Percentiles rank a stretch among this genome's conserved stretches.
phyloP scores from a whole-genome alignment of 2,888 invertebrate species.

The Neelides folsomi region DNA sequence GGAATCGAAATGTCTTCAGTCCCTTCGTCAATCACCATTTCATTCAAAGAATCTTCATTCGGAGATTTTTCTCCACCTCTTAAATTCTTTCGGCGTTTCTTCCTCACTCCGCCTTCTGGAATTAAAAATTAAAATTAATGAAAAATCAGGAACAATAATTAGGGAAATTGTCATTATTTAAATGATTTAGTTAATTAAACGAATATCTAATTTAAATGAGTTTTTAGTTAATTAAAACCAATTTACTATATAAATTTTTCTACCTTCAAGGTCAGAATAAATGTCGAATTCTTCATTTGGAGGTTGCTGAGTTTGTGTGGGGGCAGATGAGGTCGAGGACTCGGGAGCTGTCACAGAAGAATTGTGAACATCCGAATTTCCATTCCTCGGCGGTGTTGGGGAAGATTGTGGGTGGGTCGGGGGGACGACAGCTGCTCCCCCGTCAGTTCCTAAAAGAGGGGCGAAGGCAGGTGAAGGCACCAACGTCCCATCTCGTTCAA shows the following conservation, averaged over 20 bases:
- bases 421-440: constrained; percentile 1
- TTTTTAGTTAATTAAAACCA: no score
- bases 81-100: no score
- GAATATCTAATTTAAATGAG: no score
- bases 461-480: constrained; percentile 18
- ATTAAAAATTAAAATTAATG: no score
- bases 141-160: neutral
- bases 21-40: constrained; percentile 28
- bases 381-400: neutral
- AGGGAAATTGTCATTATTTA: constrained; percentile 2
- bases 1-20: constrained; percentile 27
- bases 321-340: no score
- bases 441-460: constrained; percentile 6
- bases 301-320: no score
- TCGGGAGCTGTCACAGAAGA: no score
- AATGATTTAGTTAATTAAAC: neutral
- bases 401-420: neutral
- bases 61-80: neutral
- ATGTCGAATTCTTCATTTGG: no score
- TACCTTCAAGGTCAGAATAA: no score
- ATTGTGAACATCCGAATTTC: no score
- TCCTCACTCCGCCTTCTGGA: no score
- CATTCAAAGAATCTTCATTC: neutral
- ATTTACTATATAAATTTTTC: no score
- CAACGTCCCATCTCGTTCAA: constrained; percentile 37